Base-by-base conservation (phyloP, 2,888 invertebrate genomes). In the Eupsilia transversa region DNA sequence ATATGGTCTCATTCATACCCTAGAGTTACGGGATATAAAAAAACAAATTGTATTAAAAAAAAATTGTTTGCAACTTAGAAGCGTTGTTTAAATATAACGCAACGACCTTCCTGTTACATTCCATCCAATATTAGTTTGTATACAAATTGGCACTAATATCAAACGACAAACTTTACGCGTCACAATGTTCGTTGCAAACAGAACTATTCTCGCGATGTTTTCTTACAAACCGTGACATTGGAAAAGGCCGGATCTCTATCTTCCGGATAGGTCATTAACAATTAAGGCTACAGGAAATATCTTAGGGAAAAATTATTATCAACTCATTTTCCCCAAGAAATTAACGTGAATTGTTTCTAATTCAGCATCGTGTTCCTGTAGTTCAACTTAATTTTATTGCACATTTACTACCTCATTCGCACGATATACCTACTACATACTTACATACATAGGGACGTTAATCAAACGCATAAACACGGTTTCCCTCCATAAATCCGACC, bases 201-300 rank as follows among this genome's bases (percentile, higher is more conserved):
- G 27, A 72, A 63, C 17, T 46, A n/a, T n/a, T 49, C 57, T 46
- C 12, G 41, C 23, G 35, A 20, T 38, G 30, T 70, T 49, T 61
- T 57, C 52, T 56, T 46, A 38, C 30, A 43, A 72, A 57, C 33
- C 23, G 1, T 80, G 59, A 35, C 75, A 71, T 46, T 63, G 65
- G 2, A 35, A 65, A 41, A 67, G 38, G 46, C 30, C 52, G 14
- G 43, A 43, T 54, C 20, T 5, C 23, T 46, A 52, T 57, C 43
- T 54, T 68, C 72, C 52, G 46, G 38, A 52, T 46, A 70, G 33
- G 35, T 43, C 56, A 71, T 59, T 61, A 60, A 56, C n/a, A 67
- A 74, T 72, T 71, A 73, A 80, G 74, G 80, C 27, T 27, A 72
- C 43, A 74, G 74, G 72, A 83, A 77, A 73, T 52, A 49, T 57